phyloP scores from a whole-genome alignment of 2,113 vertebrate genomes.

The Eidolon helvum region DNA sequence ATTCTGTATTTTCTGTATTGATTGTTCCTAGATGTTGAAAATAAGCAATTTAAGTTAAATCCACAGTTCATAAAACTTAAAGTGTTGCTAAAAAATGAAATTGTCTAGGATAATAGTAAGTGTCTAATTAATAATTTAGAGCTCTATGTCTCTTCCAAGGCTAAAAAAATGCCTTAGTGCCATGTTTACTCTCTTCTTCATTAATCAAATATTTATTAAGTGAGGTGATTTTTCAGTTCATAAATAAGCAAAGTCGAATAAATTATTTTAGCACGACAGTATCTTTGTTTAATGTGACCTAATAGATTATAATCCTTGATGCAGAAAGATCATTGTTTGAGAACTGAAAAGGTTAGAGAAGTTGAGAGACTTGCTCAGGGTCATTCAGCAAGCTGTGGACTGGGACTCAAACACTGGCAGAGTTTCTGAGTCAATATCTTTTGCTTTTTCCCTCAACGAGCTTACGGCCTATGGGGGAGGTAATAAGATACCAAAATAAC shows the following conservation, averaged over 20 bases:
- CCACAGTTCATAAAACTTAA: background rate
- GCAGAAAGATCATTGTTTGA: background rate
- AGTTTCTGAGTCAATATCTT: background rate
- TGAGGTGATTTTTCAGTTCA: background rate
- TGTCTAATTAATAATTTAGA: constrained; percentile 2
- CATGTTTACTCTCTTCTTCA: background rate
- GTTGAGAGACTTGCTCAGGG: background rate
- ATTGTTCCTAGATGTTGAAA: background rate
- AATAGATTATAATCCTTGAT: background rate
- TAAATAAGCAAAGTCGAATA: background rate
- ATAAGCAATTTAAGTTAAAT: background rate
- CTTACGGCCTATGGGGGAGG: background rate
- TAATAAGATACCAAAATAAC: background rate
- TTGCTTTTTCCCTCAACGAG: background rate
- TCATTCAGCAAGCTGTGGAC: background rate
- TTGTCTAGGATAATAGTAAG: background rate
- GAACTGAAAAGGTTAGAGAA: background rate
- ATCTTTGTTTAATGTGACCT: background rate
- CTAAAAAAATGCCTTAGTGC: background rate
- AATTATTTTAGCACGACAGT: background rate
- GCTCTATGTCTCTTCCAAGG: background rate
- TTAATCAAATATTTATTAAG: constrained; percentile 37
- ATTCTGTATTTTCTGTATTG: background rate
- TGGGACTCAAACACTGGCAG: background rate
- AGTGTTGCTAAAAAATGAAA: background rate